These are phyloP conservation scores for Drosophila helvetica DNA, from an alignment of 2,888 invertebrate species.

Conservation along the genomic window DNA sequence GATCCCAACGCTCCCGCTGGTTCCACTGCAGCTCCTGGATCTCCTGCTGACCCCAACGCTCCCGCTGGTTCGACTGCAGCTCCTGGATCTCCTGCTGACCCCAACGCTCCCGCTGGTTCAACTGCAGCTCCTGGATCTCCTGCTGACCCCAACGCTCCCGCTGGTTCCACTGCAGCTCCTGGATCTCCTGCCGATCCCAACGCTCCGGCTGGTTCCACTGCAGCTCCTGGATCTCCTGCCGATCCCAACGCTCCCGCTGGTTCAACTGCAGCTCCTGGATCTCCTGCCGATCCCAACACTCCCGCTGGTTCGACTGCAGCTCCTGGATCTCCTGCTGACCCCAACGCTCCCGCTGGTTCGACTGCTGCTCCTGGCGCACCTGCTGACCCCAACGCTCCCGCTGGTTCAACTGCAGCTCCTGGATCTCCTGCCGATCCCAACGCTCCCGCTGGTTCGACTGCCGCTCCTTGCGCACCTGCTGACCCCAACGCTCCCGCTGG, in stretches of 20 bases:
- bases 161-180: constrained; percentile 4
- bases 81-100: constrained; percentile 16
- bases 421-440: constrained; percentile 30
- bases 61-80: constrained; percentile 15
- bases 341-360: neutral
- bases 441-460: constrained; percentile 14
- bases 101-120: neutral
- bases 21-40: constrained; percentile 27
- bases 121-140: constrained; percentile 18
- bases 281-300: constrained; percentile 15
- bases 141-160: constrained; percentile 27
- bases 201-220: constrained; percentile 8
- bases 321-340: too few species aligned
- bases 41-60: constrained; percentile 26
- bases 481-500: constrained; percentile 13
- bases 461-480: constrained; percentile 7
- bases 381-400: constrained; percentile 17
- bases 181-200: constrained; percentile 12
- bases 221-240: constrained; percentile 18
- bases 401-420: constrained; percentile 18
- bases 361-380: constrained; percentile 31
- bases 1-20: constrained; percentile 23
- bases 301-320: constrained; percentile 16
- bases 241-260: constrained; percentile 14
- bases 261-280: constrained; percentile 3